Conservation (phyloP, 2,113 vertebrate genomes). For the Rhinolophus sinicus region DNA sequence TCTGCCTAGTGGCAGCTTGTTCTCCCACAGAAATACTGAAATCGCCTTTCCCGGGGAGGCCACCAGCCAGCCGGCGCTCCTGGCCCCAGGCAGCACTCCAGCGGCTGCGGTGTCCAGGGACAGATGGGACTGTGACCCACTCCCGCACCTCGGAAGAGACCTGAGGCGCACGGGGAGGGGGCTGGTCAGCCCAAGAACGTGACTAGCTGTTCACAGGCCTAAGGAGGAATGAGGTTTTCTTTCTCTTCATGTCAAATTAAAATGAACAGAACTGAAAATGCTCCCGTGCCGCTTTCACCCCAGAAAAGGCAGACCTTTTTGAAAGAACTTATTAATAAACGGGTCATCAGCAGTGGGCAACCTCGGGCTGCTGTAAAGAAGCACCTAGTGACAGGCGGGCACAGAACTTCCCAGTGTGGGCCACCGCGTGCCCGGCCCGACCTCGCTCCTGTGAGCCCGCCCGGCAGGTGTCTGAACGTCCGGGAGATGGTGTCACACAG, state of each 20-base stretch:
- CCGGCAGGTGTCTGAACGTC: too few relatives aligned
- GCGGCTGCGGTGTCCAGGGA: not conserved
- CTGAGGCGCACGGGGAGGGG: rapidly evolving
- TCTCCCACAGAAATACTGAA: too few relatives aligned
- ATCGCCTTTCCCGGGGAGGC: too few relatives aligned
- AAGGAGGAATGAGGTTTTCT: not conserved
- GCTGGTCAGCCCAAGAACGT: rapidly evolving
- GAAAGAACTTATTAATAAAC: not conserved
- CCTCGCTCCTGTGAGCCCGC: too few relatives aligned
- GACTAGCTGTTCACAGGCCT: rapidly evolving
- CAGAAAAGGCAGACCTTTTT: not conserved
- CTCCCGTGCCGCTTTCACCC: not conserved
- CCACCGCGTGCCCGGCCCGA: too few relatives aligned
- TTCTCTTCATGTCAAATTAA: not conserved
- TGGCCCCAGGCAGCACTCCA: not conserved
- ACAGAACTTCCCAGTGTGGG: too few relatives aligned
- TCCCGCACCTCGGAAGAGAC: not conserved
- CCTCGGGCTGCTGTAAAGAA: not conserved
- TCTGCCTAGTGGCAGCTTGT: not conserved
- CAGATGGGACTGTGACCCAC: too few relatives aligned
- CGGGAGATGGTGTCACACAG: not conserved
- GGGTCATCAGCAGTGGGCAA: not conserved
- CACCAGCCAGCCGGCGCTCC: too few relatives aligned
- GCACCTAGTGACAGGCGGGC: too few relatives aligned
- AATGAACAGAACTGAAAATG: rapidly evolving